Evolutionary conservation across 2,113 vertebrate species (phyloP), one percentile per base, ranked within the genome.

Genomic region (Limnothrissa miodon): DNA sequence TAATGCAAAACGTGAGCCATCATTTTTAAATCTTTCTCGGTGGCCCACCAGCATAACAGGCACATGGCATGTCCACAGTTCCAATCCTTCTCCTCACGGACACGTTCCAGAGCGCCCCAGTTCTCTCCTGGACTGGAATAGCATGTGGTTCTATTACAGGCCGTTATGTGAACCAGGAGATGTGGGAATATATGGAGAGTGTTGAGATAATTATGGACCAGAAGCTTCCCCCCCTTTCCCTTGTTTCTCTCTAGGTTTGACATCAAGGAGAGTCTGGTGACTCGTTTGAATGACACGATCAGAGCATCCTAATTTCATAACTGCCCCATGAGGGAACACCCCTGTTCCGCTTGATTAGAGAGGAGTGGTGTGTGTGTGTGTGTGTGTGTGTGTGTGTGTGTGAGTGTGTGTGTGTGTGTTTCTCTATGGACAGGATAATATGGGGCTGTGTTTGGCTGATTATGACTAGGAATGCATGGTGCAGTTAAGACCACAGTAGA

Each of bases 51-150:
- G 66, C 1, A 36, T 74, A 29, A 36, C 66, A 33, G 33, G 29
- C 66, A 17, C 66, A 39, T 5, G 3, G 33, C 66, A 39, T 29
- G 15, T 33, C 53, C 53, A 62, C 66, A 36, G 29, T 2, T 4
- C 33, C 29, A 36, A 33, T 74, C 66, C 4, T 17, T 74, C 9
- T 74, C 29, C 29, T 74, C 25, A 17, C 13, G 9, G 29, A 33
- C 15, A 10, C 51, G 21, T 56, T 56, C 82, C 91, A 91, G 91
- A 89, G 86, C 86, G 89, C 91, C 93, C 94, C 93, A 94, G 90
- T 94, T 95, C 90, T 83, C 15, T 74, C 79, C 83, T 87, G 84
- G 85, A 91, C 94, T 90, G 92, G 93, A 95, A 94, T 95, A 95
- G 93, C 92, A 39, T 42, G 84, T 79, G 51, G 78, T 81, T 91